Percentiles rank a stretch among this genome's conserved stretches.
Conservation (phyloP, 2,888 invertebrate genomes). For the Melanchra persicariae region DNA sequence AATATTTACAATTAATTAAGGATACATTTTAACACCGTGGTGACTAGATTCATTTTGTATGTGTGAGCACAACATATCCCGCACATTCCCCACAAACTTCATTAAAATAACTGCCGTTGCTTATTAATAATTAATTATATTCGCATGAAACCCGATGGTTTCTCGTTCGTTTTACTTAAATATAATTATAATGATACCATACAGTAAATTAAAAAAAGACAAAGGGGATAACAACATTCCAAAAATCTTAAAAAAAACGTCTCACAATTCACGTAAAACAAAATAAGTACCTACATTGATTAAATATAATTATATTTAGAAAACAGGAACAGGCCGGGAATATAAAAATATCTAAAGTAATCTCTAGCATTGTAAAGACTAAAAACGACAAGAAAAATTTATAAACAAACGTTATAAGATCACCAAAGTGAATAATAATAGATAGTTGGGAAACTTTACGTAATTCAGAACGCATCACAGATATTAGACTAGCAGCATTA, state of each 20-base stretch:
- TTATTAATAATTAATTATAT: conserved; percentile 54
- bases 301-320: conserved; percentile 31
- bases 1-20: conserved; percentile 68
- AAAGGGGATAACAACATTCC: conserved; percentile 77
- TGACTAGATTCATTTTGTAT: conserved; percentile 85
- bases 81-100: conserved; percentile 74
- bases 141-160: conserved; percentile 66
- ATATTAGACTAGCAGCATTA: conserved; percentile 60
- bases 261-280: conserved; percentile 44
- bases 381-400: conserved; percentile 26
- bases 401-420: conserved; percentile 53
- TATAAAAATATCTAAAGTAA: conserved; percentile 50
- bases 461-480: conserved; percentile 70
- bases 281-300: conserved; percentile 44
- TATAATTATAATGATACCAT: conserved; percentile 81
- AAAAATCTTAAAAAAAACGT: conserved; percentile 60
- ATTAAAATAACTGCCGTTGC: conserved; percentile 64
- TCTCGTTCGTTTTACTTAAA: conserved; percentile 73
- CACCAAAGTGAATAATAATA: conserved; percentile 39
- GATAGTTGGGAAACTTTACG: conserved; percentile 67
- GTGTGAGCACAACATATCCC: conserved; percentile 76
- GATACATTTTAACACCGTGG: conserved; percentile 67
- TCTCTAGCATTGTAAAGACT: conserved; percentile 59
- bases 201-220: conserved; percentile 67
- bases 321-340: conserved; percentile 26